Base-by-base conservation (phyloP, 2,888 invertebrate species). In the Mamestra brassicae region DNA sequence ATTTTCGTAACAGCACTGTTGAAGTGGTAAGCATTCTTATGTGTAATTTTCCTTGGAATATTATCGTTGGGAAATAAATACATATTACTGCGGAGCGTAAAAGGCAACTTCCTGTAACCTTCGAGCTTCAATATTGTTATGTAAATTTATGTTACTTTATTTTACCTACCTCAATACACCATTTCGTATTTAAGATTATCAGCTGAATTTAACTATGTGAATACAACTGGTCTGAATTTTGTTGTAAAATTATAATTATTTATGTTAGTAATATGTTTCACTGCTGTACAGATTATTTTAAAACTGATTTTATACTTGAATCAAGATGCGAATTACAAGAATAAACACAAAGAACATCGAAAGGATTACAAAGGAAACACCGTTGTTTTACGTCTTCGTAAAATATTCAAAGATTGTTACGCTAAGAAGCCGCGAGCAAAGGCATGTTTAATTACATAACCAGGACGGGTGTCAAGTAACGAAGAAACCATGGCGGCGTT, bases 111-210 rank as follows among this genome's bases (percentile, higher is more conserved):
- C 88, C 89, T 87, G 76, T 85, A 83, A 86, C 89, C 87, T 88
- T 89, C 82, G 69, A 68, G 69, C 72, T 73, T 71, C 69, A 79
- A 87, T 88, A 90, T 91, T 90, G 84, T 90, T 87, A 89, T 89
- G 89, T 79, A 90, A 90, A 90, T 90, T 85, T 76, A 78, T 76
- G 66, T 77, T 76, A 77, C 71, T 73, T 71, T 71, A 71, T 74
- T 54, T 67, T 84, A 75, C 80, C 85, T 86, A 85, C 84, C 83
- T 83, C 84, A 85, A 86, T 84, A 81, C 65, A 74, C 54, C 71
- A 76, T 81, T 78, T 67, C 66, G 47, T 61, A 76, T 84, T 74
- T 66, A 70, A 69, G 78, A 85, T 86, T 72, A 74, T 68, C 64
- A 73, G 74, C 73, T 45, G 74, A 55, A 61, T 80, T 80, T 55